Evolutionary conservation across 2,888 invertebrate species (phyloP).

Genomic region (Lumbricus terrestris): DNA sequence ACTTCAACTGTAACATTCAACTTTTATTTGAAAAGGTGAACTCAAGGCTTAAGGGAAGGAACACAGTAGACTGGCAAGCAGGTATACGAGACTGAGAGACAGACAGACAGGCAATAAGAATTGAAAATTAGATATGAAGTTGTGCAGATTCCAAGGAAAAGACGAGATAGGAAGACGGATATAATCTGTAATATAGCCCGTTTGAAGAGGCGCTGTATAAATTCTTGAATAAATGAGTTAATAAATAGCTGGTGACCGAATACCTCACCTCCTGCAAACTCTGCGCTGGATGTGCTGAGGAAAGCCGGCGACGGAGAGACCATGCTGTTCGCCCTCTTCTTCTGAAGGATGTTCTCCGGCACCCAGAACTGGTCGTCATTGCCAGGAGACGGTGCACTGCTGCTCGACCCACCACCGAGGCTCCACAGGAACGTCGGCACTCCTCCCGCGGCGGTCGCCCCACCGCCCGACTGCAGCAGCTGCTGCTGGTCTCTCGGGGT

Average conservation of each 20-base stretch:
- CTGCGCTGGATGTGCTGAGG: not conserved
- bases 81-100: no score
- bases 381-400: not conserved
- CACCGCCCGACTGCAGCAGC: not conserved
- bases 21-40: no score
- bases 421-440: not conserved
- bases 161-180: no score
- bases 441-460: not conserved
- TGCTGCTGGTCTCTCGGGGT: not conserved
- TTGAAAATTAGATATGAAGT: no score
- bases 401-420: not conserved
- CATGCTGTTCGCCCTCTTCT: conserved; percentile 16
- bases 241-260: not conserved
- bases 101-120: no score
- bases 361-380: conserved; percentile 12
- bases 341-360: conserved; percentile 5
- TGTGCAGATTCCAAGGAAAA: no score
- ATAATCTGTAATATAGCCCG: no score
- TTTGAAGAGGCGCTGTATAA: no score
- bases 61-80: no score
- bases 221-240: no score
- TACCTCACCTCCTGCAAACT: not conserved
- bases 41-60: no score
- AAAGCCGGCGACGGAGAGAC: not conserved
- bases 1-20: no score